Percentiles rank a stretch among this genome's conserved stretches.
Evolutionary conservation across 2,797 vertebrate genomes (phyloP).

Genomic region (Dermochelys coriacea): DNA sequence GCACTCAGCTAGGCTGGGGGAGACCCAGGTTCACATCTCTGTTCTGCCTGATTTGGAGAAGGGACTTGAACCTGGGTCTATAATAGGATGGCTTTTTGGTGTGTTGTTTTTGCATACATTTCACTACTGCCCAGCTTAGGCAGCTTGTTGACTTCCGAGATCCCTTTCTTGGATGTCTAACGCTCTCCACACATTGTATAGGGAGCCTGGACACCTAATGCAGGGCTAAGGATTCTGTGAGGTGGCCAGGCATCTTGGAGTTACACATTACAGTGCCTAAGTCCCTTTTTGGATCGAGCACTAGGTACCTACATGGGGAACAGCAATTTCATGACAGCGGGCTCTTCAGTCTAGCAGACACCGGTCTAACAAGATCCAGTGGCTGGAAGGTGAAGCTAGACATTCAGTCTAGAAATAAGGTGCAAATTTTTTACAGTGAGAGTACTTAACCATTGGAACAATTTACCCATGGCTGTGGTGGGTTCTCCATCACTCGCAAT

Average conservation of each 20-base stretch:
- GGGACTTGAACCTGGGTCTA: not conserved
- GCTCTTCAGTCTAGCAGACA: not conserved
- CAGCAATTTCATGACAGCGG: not conserved
- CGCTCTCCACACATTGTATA: not conserved
- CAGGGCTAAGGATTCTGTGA: not conserved
- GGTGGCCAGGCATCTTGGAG: not conserved
- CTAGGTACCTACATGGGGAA: not conserved
- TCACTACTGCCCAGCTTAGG: not conserved
- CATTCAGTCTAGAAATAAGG: not conserved
- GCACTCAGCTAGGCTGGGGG: not conserved
- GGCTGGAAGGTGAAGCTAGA: not conserved
- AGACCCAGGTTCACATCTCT: not conserved
- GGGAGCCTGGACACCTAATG: not conserved
- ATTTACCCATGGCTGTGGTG: not conserved
- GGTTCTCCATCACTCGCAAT: not conserved
- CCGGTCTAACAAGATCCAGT: not conserved
- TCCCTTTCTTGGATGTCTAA: not conserved
- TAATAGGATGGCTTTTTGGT: not conserved
- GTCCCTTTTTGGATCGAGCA: not conserved
- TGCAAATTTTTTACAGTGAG: not conserved
- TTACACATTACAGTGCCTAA: not conserved
- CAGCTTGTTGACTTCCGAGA: not conserved
- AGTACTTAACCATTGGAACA: not conserved
- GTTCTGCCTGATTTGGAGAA: not conserved
- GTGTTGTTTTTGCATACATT: not conserved